phyloP scores from a whole-genome alignment of 2,888 invertebrate genomes.

The Pristionchus mayeri region DNA sequence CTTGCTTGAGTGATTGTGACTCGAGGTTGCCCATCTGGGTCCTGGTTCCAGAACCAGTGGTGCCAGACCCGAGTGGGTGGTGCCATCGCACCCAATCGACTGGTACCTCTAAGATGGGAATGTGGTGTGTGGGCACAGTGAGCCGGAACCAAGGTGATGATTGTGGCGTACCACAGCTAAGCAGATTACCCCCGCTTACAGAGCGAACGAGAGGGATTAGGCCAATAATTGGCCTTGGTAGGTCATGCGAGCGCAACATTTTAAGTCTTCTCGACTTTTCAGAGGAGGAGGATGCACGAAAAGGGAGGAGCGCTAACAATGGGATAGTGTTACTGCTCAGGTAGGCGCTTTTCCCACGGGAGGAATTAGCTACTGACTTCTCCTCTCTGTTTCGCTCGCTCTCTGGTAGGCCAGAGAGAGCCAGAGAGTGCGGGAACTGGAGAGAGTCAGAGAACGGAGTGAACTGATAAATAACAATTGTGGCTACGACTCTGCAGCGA shows the following conservation, averaged over 20 bases:
- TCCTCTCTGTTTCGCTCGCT: too few species aligned
- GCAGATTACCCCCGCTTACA: constrained; percentile 21
- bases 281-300: neutral
- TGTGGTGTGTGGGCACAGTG: constrained; percentile 28
- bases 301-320: neutral
- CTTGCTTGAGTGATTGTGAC: constrained; percentile 23
- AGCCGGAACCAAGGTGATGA: constrained; percentile 41
- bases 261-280: neutral
- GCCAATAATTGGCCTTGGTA: neutral
- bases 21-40: neutral
- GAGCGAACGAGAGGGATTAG: constrained; percentile 26
- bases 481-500: neutral
- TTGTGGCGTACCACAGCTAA: neutral
- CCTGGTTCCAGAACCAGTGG: neutral
- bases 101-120: constrained; percentile 14
- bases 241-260: neutral
- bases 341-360: neutral
- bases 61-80: constrained; percentile 37
- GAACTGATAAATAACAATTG: constrained; percentile 25
- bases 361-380: neutral
- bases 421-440: too few species aligned
- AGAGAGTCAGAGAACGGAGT: neutral
- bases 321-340: neutral
- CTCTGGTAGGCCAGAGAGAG: too few species aligned
- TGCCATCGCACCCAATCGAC: neutral